phyloP scores from a whole-genome alignment of 2,113 vertebrate species.

The Melanocharis versteri region DNA sequence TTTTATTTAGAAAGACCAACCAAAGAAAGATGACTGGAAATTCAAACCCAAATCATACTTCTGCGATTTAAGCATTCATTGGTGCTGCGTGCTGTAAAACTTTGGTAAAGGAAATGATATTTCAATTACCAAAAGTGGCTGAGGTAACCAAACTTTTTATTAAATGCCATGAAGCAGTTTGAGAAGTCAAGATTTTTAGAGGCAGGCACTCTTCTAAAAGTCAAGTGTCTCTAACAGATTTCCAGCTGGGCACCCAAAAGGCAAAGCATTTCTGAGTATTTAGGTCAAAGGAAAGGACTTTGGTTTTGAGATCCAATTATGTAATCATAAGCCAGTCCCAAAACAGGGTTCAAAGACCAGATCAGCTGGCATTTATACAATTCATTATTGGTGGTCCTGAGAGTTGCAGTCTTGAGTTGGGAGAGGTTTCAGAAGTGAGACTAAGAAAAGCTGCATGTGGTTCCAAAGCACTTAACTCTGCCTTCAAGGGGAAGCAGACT shows the following conservation, averaged over 20 bases:
- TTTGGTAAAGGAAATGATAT: neutral
- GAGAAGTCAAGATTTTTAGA: neutral
- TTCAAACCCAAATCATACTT: neutral
- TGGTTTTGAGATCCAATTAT: neutral
- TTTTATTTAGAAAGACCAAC: neutral
- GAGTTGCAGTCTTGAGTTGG: neutral
- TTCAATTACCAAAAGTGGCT: neutral
- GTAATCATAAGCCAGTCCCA: neutral
- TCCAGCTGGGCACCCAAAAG: neutral
- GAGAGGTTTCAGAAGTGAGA: neutral
- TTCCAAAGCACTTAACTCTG: constrained; percentile 14
- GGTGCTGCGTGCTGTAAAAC: neutral
- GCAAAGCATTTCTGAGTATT: neutral
- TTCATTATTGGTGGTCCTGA: neutral
- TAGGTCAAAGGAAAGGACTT: neutral
- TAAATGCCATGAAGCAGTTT: neutral
- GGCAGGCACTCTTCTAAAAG: neutral
- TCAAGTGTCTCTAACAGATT: neutral
- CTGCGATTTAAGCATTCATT: neutral
- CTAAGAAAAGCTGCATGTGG: neutral
- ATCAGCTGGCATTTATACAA: neutral
- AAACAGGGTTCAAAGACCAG: neutral
- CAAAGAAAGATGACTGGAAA: neutral
- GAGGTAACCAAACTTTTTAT: neutral
- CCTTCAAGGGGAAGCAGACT: neutral